Evolutionary conservation across 2,888 invertebrate species (phyloP).

Genomic region (Cryptus viduatorius): DNA sequence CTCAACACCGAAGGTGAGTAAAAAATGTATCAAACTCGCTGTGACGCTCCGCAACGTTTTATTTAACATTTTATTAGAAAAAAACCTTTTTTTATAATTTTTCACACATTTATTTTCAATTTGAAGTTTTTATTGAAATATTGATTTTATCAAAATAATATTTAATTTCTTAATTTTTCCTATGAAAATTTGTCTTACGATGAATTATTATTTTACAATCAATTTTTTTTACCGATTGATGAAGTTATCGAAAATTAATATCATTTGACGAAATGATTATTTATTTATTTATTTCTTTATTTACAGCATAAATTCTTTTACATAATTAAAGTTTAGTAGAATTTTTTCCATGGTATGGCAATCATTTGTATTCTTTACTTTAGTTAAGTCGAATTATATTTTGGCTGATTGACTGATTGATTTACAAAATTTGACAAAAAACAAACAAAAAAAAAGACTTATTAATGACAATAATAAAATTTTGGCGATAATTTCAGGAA

Average conservation of each 20-base stretch:
- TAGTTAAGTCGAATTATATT: no score
- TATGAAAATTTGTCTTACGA: no score
- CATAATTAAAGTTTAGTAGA: no score
- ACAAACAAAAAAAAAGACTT: not conserved
- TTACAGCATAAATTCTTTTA: not conserved
- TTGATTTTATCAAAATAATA: not conserved
- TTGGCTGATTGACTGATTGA: no score
- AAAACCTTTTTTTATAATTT: not conserved
- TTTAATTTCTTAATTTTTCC: not conserved
- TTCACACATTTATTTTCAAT: conserved; percentile 9
- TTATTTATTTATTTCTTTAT: not conserved
- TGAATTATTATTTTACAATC: no score
- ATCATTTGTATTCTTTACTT: no score
- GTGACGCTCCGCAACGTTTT: no score
- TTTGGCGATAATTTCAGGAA: conserved; percentile 51
- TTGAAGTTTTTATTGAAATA: not conserved
- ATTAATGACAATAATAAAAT: not conserved
- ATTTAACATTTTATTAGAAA: no score
- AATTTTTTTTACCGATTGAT: no score
- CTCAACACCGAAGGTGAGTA: conserved; percentile 74
- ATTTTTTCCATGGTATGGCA: no score
- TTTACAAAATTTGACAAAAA: no score
- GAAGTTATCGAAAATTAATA: not conserved
- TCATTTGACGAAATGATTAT: not conserved
- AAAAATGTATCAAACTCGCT: not conserved